A percentile compares a stretch with the other conserved stretches of the same genome.
These are phyloP conservation scores for Rhinophrynus dorsalis DNA, from an alignment of 2,797 vertebrate species.

Conservation along the genomic window DNA sequence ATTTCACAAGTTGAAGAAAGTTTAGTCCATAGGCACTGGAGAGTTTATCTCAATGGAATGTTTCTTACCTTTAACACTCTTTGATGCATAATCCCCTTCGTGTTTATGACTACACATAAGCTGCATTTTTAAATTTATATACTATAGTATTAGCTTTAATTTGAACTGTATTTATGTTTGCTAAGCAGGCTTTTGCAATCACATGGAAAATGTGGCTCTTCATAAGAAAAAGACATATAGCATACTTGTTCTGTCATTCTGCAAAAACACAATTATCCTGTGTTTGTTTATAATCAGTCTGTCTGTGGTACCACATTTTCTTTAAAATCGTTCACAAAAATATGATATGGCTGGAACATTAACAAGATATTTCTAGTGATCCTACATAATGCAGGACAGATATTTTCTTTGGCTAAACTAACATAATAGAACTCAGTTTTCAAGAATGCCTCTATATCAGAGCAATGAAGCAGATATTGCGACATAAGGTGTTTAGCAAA, in stretches of 20 bases:
- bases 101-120: too few species aligned
- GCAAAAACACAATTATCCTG: conserved; percentile 26
- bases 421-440: too few species aligned
- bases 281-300: conserved; percentile 35
- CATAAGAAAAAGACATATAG: conserved; percentile 33
- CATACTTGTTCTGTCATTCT: conserved; percentile 33
- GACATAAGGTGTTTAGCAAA: too few species aligned
- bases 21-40: too few species aligned
- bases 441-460: too few species aligned
- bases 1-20: too few species aligned
- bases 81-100: too few species aligned
- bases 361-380: background rate
- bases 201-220: conserved; percentile 33
- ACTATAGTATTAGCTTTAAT: background rate
- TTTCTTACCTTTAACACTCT: too few species aligned
- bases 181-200: conserved; percentile 10
- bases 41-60: too few species aligned
- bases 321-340: background rate
- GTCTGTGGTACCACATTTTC: conserved; percentile 11
- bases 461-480: too few species aligned
- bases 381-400: background rate
- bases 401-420: background rate
- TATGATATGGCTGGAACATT: background rate
- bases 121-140: background rate
- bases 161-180: conserved; percentile 11